A percentile compares a stretch with the other conserved stretches of the same genome.
Conservation (phyloP, 2,888 invertebrate genomes). For the Phasia obesa region DNA sequence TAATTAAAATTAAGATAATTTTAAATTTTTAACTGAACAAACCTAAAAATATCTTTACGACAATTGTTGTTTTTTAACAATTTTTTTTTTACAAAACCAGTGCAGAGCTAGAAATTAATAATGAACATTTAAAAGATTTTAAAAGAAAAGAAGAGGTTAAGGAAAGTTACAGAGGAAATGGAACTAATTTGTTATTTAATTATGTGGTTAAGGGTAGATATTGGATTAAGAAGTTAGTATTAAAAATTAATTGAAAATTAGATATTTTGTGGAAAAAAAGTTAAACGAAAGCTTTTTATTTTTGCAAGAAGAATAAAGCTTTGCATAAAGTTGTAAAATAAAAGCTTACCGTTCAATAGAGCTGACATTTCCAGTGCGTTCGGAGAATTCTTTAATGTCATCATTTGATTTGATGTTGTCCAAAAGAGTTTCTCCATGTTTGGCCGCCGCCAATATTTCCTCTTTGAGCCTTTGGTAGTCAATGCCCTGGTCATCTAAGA, state of each 20-base stretch:
- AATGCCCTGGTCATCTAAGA: slow-evolving; percentile 91
- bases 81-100: slow-evolving; percentile 79
- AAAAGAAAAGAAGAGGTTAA: slow-evolving; percentile 51
- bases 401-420: slow-evolving; percentile 87
- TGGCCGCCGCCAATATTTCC: slow-evolving; percentile 92
- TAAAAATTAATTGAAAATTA: slow-evolving; percentile 42
- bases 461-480: slow-evolving; percentile 86
- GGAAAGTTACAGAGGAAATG: slow-evolving; percentile 71
- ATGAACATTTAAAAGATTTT: slow-evolving; percentile 66
- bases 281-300: slow-evolving; percentile 31
- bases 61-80: slow-evolving; percentile 41
- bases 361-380: slow-evolving; percentile 92
- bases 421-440: slow-evolving; percentile 94
- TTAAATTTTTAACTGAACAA: slow-evolving; percentile 54
- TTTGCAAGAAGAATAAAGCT: slow-evolving; percentile 32
- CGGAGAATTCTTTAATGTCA: slow-evolving; percentile 85
- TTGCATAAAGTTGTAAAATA: slow-evolving; percentile 3
- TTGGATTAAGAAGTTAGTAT: slow-evolving; percentile 38
- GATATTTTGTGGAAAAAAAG: slow-evolving; percentile 25
- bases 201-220: slow-evolving; percentile 9
- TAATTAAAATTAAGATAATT: slow-evolving; percentile 43
- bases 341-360: slow-evolving; percentile 91
- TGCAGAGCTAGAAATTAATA: slow-evolving; percentile 80
- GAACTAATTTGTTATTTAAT: slow-evolving; percentile 41
- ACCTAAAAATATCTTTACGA: slow-evolving; percentile 62